Base-by-base conservation (phyloP, 2,113 vertebrate genomes). In the Balaeniceps rex region DNA sequence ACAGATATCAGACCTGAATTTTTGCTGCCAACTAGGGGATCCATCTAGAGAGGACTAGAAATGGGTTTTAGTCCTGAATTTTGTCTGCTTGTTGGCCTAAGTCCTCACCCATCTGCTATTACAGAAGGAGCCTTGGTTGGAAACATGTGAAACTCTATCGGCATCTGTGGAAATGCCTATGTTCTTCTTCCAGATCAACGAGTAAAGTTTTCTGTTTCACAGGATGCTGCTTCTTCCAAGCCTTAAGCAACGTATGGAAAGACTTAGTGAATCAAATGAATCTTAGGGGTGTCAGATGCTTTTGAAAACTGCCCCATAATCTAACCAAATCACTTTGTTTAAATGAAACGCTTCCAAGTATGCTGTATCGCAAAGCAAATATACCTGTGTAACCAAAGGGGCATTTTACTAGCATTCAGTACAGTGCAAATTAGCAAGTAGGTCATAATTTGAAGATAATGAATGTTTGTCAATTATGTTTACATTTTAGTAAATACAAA, bases 401-500 rank as follows among this genome's bases (percentile, higher is more conserved):
- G 44, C 78, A 44, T 88, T 94, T 88, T 64, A 81, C 49, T 93
- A 93, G 75, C 57, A 58, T 81, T 90, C 36, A 46, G 6, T 64
- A 74, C 34, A 78, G 55, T 70, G 84, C 66, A 96, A 79, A 89
- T 94, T 86, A 96, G 79, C 76, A 79, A 90, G 63, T 44, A 77
- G 78, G 68, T 90, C 44, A 40, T 49, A 87, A 93, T 95, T 97
- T 94, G 69, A 96, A 90, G 86, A 93, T 63, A 79, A 65, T 38
- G n/a, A 63, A 55, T 70, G 38, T 74, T 91, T 81, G 85, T 49
- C 57, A 75, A 14, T 36, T 33, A 19, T 69, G 28, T 96, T 96
- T 84, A 79, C 86, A 87, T 52, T 95, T 93, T 52, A 72, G 88
- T 86, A 95, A 55, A 83, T 61, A 88, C 54, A 75, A 34, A 63